These are phyloP conservation scores for Lacanobia oleracea DNA, from an alignment of 2,888 invertebrate species.

Conservation along the genomic window DNA sequence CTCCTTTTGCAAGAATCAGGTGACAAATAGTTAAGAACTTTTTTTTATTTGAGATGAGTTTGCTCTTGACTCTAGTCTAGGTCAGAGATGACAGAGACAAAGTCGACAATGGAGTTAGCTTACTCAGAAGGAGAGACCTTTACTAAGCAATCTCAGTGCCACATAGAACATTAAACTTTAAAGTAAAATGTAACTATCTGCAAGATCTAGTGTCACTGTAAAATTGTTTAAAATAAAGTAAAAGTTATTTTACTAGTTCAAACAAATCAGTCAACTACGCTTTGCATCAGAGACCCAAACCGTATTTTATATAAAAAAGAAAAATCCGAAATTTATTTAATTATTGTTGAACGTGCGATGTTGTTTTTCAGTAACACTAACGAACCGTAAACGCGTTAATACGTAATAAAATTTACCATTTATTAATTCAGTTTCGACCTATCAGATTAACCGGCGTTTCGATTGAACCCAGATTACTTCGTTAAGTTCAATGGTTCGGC, in stretches of 20 bases:
- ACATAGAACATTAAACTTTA: too few species aligned
- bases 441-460: conserved; percentile 51
- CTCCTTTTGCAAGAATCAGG: too few species aligned
- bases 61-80: too few species aligned
- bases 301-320: neutral
- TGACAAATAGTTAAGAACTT: too few species aligned
- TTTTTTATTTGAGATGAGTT: too few species aligned
- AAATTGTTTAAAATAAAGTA: neutral
- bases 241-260: neutral
- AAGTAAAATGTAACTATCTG: too few species aligned
- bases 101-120: too few species aligned
- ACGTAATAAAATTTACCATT: conserved; percentile 59
- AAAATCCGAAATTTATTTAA: conserved; percentile 13
- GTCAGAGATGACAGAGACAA: too few species aligned
- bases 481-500: conserved; percentile 47
- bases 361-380: conserved; percentile 47
- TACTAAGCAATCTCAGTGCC: too few species aligned
- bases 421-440: conserved; percentile 60
- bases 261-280: neutral
- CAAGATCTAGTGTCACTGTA: too few species aligned
- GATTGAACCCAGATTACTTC: conserved; percentile 56
- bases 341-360: conserved; percentile 11
- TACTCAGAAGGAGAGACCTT: too few species aligned
- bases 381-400: conserved; percentile 45
- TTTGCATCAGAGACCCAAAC: neutral